These are phyloP conservation scores for Caenorhabditis sp. DNA, from an alignment of 2,888 invertebrate species.

Conservation along the genomic window DNA sequence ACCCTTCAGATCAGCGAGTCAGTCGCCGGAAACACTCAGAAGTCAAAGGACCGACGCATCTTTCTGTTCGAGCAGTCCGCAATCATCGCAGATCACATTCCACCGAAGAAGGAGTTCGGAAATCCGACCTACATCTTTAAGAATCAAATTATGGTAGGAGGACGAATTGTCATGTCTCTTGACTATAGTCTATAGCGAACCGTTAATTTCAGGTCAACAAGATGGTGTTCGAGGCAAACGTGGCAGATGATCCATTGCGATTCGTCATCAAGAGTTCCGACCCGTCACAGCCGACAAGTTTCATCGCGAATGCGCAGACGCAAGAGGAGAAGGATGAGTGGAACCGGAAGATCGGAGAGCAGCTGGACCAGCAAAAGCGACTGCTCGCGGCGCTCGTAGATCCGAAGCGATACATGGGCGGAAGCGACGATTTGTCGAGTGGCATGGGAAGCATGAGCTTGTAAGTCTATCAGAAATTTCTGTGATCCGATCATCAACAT, in stretches of 20 bases:
- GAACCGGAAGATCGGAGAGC: constrained; percentile 84
- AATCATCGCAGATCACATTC: constrained; percentile 94
- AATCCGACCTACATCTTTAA: constrained; percentile 95
- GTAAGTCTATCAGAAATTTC: constrained; percentile 61
- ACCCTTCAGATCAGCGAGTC: constrained; percentile 80
- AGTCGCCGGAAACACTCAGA: constrained; percentile 80
- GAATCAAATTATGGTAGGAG: constrained; percentile 90
- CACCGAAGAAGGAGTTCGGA: constrained; percentile 87
- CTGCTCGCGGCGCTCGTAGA: constrained; percentile 95
- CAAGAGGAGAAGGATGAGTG: constrained; percentile 83
- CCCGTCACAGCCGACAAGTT: constrained; percentile 84
- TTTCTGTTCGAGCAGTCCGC: constrained; percentile 98
- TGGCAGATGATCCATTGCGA: constrained; percentile 84
- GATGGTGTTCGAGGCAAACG: constrained; percentile 83
- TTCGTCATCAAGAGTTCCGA: constrained; percentile 85
- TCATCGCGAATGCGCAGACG: constrained; percentile 87
- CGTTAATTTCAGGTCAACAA: constrained; percentile 88
- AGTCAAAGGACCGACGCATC: constrained; percentile 90
- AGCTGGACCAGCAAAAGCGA: constrained; percentile 93
- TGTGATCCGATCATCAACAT: background rate
- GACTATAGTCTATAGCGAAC: background rate
- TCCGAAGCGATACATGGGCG: constrained; percentile 82
- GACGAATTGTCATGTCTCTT: background rate
- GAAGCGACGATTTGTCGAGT: constrained; percentile 69
- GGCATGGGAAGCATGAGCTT: constrained; percentile 68